Percentiles rank a stretch among this genome's conserved stretches.
Conservation (phyloP, 2,113 vertebrate species). For the Ellobius talpinus region DNA sequence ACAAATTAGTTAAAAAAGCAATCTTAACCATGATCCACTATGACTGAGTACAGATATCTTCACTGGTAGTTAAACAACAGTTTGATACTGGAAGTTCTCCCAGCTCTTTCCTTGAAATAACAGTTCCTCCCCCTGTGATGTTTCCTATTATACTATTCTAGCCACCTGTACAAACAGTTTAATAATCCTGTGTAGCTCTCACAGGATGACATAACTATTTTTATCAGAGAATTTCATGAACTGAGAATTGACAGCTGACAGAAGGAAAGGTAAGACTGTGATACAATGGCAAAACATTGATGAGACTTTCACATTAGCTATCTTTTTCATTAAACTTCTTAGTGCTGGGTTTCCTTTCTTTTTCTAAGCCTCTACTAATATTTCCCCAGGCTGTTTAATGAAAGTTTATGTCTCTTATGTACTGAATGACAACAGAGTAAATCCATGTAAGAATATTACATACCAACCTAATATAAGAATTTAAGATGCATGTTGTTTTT, state of each 20-base stretch:
- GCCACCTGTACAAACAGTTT: background rate
- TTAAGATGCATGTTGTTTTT: background rate
- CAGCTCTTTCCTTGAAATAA: background rate
- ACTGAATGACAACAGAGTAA: background rate
- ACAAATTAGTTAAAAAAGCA: background rate
- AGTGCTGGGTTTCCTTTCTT: background rate
- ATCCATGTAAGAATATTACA: background rate
- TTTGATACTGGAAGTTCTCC: background rate
- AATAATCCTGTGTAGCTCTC: background rate
- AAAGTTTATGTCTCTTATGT: background rate
- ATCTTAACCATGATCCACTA: background rate
- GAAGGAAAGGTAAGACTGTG: background rate
- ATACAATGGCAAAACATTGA: background rate
- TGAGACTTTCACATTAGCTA: background rate
- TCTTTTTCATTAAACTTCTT: background rate
- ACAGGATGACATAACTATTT: background rate
- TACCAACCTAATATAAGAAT: background rate
- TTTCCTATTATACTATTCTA: background rate
- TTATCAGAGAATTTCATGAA: background rate
- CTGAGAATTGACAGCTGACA: background rate
- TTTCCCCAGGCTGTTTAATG: background rate
- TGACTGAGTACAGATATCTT: background rate
- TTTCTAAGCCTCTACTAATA: background rate
- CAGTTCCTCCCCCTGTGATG: background rate
- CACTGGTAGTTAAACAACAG: background rate